Evolutionary conservation across 1,140 invertebrate genomes (phyloP), one percentile per base, ranked within the genome.

Genomic region (Drosophila baimaii): DNA sequence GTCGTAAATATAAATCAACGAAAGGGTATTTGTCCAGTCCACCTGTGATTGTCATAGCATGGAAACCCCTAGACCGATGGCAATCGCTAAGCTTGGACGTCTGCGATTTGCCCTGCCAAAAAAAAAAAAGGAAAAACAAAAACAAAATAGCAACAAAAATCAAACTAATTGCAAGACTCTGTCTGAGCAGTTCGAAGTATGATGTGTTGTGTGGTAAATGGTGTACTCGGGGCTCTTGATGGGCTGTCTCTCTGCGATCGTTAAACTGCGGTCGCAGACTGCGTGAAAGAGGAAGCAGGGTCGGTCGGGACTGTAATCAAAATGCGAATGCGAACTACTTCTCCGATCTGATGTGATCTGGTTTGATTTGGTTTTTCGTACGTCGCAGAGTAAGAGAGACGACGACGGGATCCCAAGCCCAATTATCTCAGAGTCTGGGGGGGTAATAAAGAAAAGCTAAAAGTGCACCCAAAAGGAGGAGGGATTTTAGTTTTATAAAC

Each of bases 281-380:
- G 62, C 29, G 19, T 35, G 43, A 23, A 68, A 68, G 39, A 68
- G 41, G 58, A 68, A 65, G 35, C 65, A 52, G 44, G 9, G 29
- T 33, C 44, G 29, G 21, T n/a, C n/a, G n/a, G n/a, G 23, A 8
- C 35, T 64, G 65, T 69, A 65, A 69, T 69, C 46, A 44, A 66
- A 66, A 69, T 69, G 62, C 65, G 62, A 69, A 61, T 41, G 55
- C 65, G 65, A 69, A 69, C 65, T 66, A 69, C 61, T 65, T 69
- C 25, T 65, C 27, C 37, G 43, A 69, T 69, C 65, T 69, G 65
- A 69, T 69, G 62, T 25, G 65, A 69, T 69, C 65, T 69, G 65
- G 65, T 69, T 69, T 66, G 62, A 66, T 52, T 66, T 54, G 65
- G 65, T 65, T 68, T 59, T 66, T 17, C 2, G 39, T 15, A 8